Evolutionary conservation across 2,113 vertebrate genomes (phyloP).

Genomic region (Apteryx owenii): DNA sequence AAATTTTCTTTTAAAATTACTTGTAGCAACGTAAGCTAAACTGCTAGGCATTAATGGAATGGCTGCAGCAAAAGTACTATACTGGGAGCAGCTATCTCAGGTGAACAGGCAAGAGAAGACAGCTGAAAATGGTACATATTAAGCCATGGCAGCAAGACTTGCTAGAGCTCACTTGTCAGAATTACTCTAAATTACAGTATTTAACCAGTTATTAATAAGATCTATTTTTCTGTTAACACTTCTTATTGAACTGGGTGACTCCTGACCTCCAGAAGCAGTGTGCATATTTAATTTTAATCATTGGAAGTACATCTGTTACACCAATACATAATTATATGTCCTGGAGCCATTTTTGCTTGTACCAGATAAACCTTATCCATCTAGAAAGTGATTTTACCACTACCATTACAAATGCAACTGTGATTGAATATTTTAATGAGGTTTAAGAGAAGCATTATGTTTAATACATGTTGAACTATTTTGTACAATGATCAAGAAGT

Average conservation of each 20-base stretch:
- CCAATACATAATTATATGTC: background rate
- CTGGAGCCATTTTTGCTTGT: background rate
- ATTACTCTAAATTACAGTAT: background rate
- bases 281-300: background rate
- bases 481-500: background rate
- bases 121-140: background rate
- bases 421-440: background rate
- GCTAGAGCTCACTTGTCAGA: background rate
- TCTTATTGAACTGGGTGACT: slow-evolving; percentile 15
- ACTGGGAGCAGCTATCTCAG: background rate
- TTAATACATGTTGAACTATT: background rate
- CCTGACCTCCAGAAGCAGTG: background rate
- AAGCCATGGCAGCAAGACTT: background rate
- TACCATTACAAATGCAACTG: background rate
- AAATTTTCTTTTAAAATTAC: background rate
- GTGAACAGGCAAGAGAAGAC: background rate
- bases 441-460: background rate
- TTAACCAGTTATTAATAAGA: background rate
- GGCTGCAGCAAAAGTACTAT: background rate
- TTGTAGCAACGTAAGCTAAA: background rate
- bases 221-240: background rate
- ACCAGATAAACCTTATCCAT: background rate
- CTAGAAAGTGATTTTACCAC: slow-evolving; percentile 4
- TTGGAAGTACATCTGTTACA: background rate
- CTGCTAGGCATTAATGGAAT: background rate